phyloP scores from a whole-genome alignment of 2,113 vertebrate species.

The Rhinogobius similis region DNA sequence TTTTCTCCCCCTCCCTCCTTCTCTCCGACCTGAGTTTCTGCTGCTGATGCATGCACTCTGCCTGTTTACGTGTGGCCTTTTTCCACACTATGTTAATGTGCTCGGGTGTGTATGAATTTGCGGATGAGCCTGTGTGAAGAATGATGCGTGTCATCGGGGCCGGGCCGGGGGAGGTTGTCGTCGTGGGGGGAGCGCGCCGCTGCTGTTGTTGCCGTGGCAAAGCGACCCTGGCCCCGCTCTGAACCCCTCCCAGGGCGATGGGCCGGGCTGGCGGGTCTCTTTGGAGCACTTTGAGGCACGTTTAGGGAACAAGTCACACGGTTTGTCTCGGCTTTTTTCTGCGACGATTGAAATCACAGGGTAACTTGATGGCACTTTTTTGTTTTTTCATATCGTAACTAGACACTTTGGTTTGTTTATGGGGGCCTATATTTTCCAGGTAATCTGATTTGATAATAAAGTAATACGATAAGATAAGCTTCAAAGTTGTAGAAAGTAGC shows the following conservation, averaged over 20 bases:
- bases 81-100: conserved; percentile 47
- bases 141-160: conserved; percentile 65
- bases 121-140: conserved; percentile 55
- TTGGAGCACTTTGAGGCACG: conserved; percentile 56
- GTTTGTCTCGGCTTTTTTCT: too few species aligned
- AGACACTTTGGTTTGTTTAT: too few species aligned
- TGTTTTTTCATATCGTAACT: too few species aligned
- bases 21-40: conserved; percentile 44
- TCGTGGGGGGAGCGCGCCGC: conserved; percentile 58
- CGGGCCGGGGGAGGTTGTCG: conserved; percentile 54
- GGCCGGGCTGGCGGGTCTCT: conserved; percentile 31
- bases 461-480: too few species aligned
- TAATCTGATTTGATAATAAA: too few species aligned
- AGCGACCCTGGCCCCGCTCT: conserved; percentile 71
- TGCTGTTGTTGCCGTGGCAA: conserved; percentile 42
- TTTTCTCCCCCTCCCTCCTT: conserved; percentile 52
- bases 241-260: conserved; percentile 63
- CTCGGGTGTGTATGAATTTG: conserved; percentile 38
- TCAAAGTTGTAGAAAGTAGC: too few species aligned
- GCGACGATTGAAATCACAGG: background rate
- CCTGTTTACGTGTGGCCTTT: conserved; percentile 38
- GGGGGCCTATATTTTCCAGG: too few species aligned
- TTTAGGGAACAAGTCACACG: background rate
- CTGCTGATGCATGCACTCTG: conserved; percentile 70
- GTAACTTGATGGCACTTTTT: too few species aligned